These are phyloP conservation scores for Cephalophus harveyi DNA, from an alignment of 2,113 vertebrate genomes.

Conservation along the genomic window DNA sequence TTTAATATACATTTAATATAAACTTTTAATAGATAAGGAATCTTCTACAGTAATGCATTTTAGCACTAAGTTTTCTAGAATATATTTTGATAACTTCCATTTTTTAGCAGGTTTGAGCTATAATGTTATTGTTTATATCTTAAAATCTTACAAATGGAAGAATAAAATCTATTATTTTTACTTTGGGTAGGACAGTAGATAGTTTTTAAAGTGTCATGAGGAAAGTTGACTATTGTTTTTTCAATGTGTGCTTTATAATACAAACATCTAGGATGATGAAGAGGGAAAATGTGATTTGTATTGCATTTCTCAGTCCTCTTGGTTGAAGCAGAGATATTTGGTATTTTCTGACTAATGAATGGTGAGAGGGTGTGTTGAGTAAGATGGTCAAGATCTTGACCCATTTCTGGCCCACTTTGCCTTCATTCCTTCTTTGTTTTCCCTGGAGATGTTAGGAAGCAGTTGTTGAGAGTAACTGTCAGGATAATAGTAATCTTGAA, in stretches of 20 bases:
- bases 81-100: neutral
- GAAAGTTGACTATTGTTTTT: neutral
- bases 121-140: neutral
- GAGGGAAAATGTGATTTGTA: neutral
- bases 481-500: neutral
- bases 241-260: neutral
- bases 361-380: rapidly evolving
- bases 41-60: neutral
- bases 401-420: too few species aligned
- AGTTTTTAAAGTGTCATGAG: neutral
- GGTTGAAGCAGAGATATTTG: neutral
- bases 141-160: neutral
- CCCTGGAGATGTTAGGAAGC: rapidly evolving
- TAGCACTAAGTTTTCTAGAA: neutral
- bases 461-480: neutral
- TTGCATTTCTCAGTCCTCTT: neutral
- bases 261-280: neutral
- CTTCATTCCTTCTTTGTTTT: neutral
- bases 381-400: too few species aligned
- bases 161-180: neutral
- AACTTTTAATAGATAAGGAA: neutral
- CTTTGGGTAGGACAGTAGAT: neutral
- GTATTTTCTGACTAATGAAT: neutral
- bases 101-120: neutral
- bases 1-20: neutral